Evolutionary conservation across 2,797 vertebrate genomes (phyloP), one percentile per base, ranked within the genome.

Genomic region (Pseudotriccus pelzelni): DNA sequence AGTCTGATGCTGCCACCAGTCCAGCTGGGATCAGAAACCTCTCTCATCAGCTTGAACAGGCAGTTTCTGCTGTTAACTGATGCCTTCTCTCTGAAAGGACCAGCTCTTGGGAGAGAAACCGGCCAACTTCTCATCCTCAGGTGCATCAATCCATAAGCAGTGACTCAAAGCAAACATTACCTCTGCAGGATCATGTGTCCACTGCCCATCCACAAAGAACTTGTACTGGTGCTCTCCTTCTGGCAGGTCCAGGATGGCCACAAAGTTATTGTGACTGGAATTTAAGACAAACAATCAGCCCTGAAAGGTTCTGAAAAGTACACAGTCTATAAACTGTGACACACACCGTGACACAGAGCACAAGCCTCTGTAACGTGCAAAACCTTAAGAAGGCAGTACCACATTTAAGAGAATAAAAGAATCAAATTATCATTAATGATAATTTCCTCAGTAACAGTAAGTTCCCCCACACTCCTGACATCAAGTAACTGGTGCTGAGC

Each of bases 161-260:
- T 0, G 14, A 32, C 19, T 23, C 14, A 5, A 81, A 69, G 69
- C 78, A 68, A 56, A 60, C 1, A 2, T 96, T 97, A 99, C 99
- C 98, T 99, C 99, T 17, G 98, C 97, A 14, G 99, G 98, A 95
- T 99, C 99, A 7, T 99, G 98, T 3, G 98, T 99, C 99, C 99
- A 99, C 97, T 99, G 98, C 22, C 99, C 99, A 27, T 99, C 99
- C 73, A 99, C 99, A 14, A 98, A 98, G 91, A 99, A 99, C 97
- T 99, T 99, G 97, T 99, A 99, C 87, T 99, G 99, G 97, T 99
- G 99, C 92, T 99, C 99, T 70, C 99, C 99, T 97, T 99, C 99
- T 0, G 99, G 99, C 92, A 99, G 98, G 93, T 99, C 99, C 97
- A 99, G 96, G 77, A 99, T 98, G 12, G 98, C 99, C 89, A 99